Conservation (phyloP, 1,140 invertebrate species). For the Trigoniulus corallinus region DNA sequence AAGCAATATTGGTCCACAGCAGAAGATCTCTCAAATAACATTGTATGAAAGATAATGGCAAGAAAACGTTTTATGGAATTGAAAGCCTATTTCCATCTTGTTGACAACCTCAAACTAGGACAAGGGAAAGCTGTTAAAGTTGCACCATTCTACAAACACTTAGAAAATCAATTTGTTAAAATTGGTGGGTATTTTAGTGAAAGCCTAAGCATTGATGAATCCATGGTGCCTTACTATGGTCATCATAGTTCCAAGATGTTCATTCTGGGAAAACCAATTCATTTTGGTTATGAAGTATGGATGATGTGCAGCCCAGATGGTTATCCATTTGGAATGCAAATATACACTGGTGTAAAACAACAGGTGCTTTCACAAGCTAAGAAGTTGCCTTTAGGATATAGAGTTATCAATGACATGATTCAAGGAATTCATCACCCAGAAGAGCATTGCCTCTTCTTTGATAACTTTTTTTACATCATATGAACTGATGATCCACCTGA, state of each 20-base stretch:
- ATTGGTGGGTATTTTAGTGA: conserved; percentile 17
- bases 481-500: conserved; percentile 1
- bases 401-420: too few species aligned
- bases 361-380: neutral
- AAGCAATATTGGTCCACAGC: neutral
- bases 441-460: neutral
- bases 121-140: neutral
- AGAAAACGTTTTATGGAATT: neutral
- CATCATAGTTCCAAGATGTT: conserved; percentile 29
- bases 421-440: too few species aligned
- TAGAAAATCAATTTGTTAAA: neutral
- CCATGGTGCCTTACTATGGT: conserved; percentile 33
- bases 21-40: neutral
- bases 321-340: conserved; percentile 8
- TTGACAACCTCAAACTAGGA: neutral
- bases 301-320: too few species aligned
- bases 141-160: neutral
- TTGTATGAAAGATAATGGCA: neutral
- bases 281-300: conserved; percentile 24
- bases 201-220: too few species aligned
- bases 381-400: too few species aligned
- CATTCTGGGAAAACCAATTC: conserved; percentile 29
- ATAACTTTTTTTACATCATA: conserved; percentile 7
- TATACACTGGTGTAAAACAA: conserved; percentile 1
- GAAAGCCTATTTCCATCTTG: neutral